These are phyloP conservation scores for Hemistola chrysoprasaria DNA, from an alignment of 2,888 invertebrate genomes.

Conservation along the genomic window DNA sequence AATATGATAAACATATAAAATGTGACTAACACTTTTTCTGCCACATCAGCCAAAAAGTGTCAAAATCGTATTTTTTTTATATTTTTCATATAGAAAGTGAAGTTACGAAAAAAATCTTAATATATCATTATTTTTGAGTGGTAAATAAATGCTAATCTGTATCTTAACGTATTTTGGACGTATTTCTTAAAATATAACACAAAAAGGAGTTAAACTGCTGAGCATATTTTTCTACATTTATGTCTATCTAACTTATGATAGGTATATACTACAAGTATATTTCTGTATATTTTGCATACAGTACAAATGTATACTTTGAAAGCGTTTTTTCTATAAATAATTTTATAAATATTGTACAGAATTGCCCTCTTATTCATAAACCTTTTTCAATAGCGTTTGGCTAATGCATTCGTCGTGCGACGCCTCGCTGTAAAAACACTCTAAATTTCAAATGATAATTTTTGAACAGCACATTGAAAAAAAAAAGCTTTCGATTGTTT, in stretches of 20 bases:
- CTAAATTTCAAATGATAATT: too few species aligned
- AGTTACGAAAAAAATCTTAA: constrained; percentile 4
- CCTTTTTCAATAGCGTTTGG: too few species aligned
- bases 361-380: background rate
- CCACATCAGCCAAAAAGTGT: too few species aligned
- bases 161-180: constrained; percentile 38
- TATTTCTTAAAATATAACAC: constrained; percentile 35
- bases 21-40: too few species aligned
- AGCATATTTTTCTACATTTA: constrained; percentile 70
- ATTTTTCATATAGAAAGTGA: background rate
- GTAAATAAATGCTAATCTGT: constrained; percentile 4
- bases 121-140: background rate
- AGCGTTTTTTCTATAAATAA: constrained; percentile 67
- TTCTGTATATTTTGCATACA: constrained; percentile 54
- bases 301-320: constrained; percentile 68
- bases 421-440: too few species aligned
- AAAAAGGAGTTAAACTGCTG: constrained; percentile 47
- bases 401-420: too few species aligned
- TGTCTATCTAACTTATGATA: constrained; percentile 67
- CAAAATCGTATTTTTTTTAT: too few species aligned
- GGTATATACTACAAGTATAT: constrained; percentile 46
- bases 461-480: too few species aligned
- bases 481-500: too few species aligned
- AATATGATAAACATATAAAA: too few species aligned
- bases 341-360: constrained; percentile 46